Conservation (phyloP, 2,888 invertebrate genomes). For the Craniophora ligustri region DNA sequence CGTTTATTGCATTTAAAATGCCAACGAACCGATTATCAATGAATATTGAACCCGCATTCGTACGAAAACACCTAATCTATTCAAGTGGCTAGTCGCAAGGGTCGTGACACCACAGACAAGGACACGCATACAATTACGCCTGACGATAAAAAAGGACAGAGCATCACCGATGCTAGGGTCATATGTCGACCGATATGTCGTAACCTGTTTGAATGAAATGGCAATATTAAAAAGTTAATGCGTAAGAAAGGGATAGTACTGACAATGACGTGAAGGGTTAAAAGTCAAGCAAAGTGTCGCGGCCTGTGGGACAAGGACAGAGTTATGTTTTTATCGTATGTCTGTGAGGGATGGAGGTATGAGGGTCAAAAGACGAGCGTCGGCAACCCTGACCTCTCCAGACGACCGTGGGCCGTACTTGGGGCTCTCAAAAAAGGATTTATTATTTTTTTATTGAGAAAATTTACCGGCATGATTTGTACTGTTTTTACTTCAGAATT, state of each 20-base stretch:
- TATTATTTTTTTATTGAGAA: too few species aligned
- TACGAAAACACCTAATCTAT: conserved; percentile 88
- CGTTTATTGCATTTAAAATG: conserved; percentile 78
- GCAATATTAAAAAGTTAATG: conserved; percentile 58
- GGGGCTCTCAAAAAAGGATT: conserved; percentile 54
- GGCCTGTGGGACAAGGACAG: conserved; percentile 79
- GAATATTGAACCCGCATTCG: conserved; percentile 83
- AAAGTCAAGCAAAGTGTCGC: conserved; percentile 86
- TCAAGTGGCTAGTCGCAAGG: conserved; percentile 85
- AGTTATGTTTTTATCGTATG: conserved; percentile 60
- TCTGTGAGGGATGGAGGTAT: conserved; percentile 65
- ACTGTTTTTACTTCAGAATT: too few species aligned
- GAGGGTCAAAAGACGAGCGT: conserved; percentile 87
- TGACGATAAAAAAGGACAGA: conserved; percentile 73
- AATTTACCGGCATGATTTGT: too few species aligned
- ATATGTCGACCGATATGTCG: conserved; percentile 87
- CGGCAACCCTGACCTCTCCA: conserved; percentile 86
- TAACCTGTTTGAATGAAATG: conserved; percentile 83
- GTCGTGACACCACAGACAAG: conserved; percentile 81
- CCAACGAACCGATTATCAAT: conserved; percentile 84
- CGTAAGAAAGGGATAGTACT: conserved; percentile 74
- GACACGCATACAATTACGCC: conserved; percentile 68
- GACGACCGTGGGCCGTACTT: conserved; percentile 79
- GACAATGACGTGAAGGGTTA: conserved; percentile 86
- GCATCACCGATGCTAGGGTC: conserved; percentile 78